Evolutionary conservation across 1,140 invertebrate genomes (phyloP).

Genomic region (Pseudomyrmex concolor): DNA sequence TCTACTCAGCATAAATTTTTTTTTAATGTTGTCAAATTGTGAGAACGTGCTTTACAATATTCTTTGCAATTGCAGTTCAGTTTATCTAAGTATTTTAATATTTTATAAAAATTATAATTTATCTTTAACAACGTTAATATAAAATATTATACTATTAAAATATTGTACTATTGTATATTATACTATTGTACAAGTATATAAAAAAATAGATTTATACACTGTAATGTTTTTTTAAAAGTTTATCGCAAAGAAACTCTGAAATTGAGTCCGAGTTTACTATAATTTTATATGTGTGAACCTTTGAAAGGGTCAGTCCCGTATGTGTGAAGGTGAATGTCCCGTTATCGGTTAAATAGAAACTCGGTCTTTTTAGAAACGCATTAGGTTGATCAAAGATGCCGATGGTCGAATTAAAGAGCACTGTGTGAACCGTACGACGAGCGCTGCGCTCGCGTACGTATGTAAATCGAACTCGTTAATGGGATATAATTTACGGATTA

Average conservation of each 20-base stretch:
- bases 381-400: constrained; percentile 56
- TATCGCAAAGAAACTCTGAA: background rate
- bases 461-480: constrained; percentile 41
- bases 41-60: background rate
- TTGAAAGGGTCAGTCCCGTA: background rate
- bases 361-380: constrained; percentile 52
- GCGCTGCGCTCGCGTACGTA: background rate
- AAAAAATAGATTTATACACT: too few species aligned
- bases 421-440: constrained; percentile 4
- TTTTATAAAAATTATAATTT: too few species aligned
- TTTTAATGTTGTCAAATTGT: background rate
- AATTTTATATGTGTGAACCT: constrained; percentile 9
- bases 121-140: too few species aligned
- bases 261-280: background rate
- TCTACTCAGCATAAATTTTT: constrained; percentile 25
- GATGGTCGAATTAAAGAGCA: constrained; percentile 56
- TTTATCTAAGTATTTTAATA: too few species aligned
- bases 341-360: constrained; percentile 30
- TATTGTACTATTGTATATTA: too few species aligned
- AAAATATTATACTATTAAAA: too few species aligned
- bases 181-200: too few species aligned
- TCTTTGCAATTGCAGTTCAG: too few species aligned
- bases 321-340: background rate
- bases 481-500: constrained; percentile 61
- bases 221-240: background rate